Evolutionary conservation across 53 echinoderm and acorn worm genomes (phyloP).

Genomic region (Paracentrotus lividus): DNA sequence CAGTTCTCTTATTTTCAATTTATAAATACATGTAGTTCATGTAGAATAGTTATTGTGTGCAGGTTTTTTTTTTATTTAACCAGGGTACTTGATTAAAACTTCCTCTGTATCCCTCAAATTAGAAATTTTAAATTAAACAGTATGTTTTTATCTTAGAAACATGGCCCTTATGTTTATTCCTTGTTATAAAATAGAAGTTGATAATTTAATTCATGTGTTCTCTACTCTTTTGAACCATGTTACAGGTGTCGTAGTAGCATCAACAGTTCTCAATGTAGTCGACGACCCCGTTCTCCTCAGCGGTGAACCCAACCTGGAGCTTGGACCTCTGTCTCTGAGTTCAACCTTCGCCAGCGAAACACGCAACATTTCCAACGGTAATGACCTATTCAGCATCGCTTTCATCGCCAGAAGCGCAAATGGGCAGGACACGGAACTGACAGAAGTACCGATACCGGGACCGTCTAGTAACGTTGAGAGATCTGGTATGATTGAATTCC

Average conservation of each 20-base stretch:
- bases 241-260: conserved; percentile 71
- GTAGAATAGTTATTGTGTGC: too few relatives aligned
- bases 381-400: conserved; percentile 74
- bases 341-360: conserved; percentile 67
- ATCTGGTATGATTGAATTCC: conserved; percentile 53
- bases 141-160: background rate
- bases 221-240: background rate
- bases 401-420: conserved; percentile 65
- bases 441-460: background rate
- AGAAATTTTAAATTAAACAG: too few relatives aligned
- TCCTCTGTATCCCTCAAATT: too few relatives aligned
- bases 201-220: background rate
- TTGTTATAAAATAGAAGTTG: background rate
- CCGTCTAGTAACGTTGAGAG: conserved; percentile 22
- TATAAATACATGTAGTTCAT: too few relatives aligned
- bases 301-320: conserved; percentile 2
- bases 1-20: too few relatives aligned
- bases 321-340: conserved; percentile 43
- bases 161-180: background rate
- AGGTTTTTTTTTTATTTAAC: too few relatives aligned
- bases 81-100: too few relatives aligned
- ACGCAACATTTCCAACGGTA: conserved; percentile 59
- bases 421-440: conserved; percentile 33
- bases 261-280: conserved; percentile 56
- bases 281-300: conserved; percentile 72